These are phyloP conservation scores for Ictalurus furcatus DNA, from an alignment of 2,113 vertebrate species.

Conservation along the genomic window DNA sequence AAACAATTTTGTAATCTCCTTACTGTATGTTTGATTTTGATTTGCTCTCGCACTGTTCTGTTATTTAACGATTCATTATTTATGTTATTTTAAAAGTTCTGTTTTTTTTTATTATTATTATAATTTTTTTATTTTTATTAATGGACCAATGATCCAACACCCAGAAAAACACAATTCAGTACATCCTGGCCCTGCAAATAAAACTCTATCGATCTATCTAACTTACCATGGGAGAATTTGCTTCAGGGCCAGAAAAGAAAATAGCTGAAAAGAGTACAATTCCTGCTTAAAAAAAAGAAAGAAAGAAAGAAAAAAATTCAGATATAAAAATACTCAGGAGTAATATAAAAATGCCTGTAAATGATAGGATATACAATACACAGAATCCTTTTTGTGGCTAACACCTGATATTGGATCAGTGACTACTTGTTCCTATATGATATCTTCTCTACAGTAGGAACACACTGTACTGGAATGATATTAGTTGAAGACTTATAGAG, in stretches of 20 bases:
- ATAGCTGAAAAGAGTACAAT: too few species aligned
- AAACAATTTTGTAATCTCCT: not conserved
- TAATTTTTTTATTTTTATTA: not conserved
- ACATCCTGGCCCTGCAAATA: not conserved
- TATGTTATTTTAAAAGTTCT: not conserved
- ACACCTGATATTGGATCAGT: not conserved
- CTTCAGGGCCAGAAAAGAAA: not conserved
- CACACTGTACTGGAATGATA: not conserved
- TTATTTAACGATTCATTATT: not conserved
- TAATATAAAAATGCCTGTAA: too few species aligned
- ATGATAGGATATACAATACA: too few species aligned
- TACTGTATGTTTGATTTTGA: not conserved
- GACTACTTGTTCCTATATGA: not conserved
- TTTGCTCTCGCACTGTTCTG: not conserved
- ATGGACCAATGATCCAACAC: not conserved
- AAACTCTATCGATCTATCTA: not conserved
- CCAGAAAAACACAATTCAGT: not conserved
- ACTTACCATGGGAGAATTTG: too few species aligned
- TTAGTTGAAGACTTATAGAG: not conserved
- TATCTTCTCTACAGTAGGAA: not conserved
- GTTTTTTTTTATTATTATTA: too few species aligned
- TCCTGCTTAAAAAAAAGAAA: too few species aligned
- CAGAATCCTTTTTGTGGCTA: not conserved
- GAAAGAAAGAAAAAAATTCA: too few species aligned
- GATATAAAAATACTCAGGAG: too few species aligned